Base-by-base conservation (phyloP, 64 coral and sea anemone genomes). In the Montipora foliosa region DNA sequence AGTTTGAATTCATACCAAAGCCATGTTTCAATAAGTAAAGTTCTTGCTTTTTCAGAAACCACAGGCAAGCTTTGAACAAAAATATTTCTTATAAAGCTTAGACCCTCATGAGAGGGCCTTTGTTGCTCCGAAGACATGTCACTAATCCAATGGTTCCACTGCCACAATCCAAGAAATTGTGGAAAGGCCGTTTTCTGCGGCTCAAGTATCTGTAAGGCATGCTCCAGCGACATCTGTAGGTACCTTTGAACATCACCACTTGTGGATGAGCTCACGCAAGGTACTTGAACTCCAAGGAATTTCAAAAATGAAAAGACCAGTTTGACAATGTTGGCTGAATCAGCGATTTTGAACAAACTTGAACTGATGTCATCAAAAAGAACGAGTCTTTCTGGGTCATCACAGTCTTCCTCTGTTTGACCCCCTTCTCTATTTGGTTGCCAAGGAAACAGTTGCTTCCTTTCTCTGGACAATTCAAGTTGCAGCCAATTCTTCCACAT, bases 361-460 rank as follows among this genome's bases (percentile, higher is more conserved):
- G 88, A 94, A 57, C 92, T 99, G 75, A 99, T 45, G 21, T 99
- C 98, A 51, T 99, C 95, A 84, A 99, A 99, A 57, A 99, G 66
- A 12, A 99, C 95, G 44, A 99, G 84, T 76, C 95, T 96, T 25
- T 99, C 98, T 59, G 98, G 95, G 81, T 99, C 98, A 77, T 98
- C 97, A 79, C 94, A 95, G 44, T 98, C 94, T 1, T 98, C 94
- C 62, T 99, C 98, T 73, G 95, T 92, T 83, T 99, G 92, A 15
- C 74, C 90, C 9, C 79, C 79, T 87, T 80, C 80, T 44, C 25
- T 82, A 51, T 98, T 75, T 89, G 96, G 93, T 98, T 92, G 93
- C 96, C 95, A 94, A 93, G 98, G 98, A 73, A 9, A 61, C 89
- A 92, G 82, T 48, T 96, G 92, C 45, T 75, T 55, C 24, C 64